Evolutionary conservation across 2,113 vertebrate genomes (phyloP).

Genomic region (Xiphophorus maculatus): DNA sequence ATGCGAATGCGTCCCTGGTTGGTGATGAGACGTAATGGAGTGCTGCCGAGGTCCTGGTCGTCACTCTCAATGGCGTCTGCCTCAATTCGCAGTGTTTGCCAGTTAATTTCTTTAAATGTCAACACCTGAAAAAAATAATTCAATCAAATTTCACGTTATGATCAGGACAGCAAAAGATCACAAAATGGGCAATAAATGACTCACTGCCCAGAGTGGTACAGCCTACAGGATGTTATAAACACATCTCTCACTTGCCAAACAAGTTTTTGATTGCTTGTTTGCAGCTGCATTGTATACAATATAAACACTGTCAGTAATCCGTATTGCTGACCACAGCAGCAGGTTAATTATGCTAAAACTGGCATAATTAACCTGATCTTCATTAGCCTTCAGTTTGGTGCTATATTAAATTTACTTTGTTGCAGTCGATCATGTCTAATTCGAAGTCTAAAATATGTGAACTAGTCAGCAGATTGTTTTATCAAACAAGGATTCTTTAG

Average conservation of each 20-base stretch:
- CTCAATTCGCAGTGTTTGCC: slow-evolving; percentile 96
- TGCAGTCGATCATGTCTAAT: background rate
- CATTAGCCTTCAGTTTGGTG: background rate
- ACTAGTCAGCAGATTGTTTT: background rate
- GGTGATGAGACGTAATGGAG: slow-evolving; percentile 94
- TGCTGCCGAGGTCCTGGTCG: slow-evolving; percentile 89
- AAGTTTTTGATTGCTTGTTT: background rate
- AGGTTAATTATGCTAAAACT: background rate
- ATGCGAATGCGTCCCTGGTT: slow-evolving; percentile 96
- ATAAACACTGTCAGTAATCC: background rate
- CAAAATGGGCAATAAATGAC: background rate
- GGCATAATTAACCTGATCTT: background rate
- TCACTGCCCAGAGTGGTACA: background rate
- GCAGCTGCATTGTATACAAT: background rate
- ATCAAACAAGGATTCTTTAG: background rate
- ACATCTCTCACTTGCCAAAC: background rate
- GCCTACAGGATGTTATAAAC: background rate
- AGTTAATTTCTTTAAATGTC: slow-evolving; percentile 98
- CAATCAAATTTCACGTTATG: background rate
- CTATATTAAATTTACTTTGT: background rate
- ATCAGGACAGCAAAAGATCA: background rate
- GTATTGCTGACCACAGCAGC: background rate
- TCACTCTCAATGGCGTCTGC: slow-evolving; percentile 92
- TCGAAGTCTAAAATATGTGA: background rate
- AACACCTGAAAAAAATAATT: slow-evolving; percentile 85